phyloP scores from a whole-genome alignment of 2,888 invertebrate genomes.

The Athripsodes cinereus region DNA sequence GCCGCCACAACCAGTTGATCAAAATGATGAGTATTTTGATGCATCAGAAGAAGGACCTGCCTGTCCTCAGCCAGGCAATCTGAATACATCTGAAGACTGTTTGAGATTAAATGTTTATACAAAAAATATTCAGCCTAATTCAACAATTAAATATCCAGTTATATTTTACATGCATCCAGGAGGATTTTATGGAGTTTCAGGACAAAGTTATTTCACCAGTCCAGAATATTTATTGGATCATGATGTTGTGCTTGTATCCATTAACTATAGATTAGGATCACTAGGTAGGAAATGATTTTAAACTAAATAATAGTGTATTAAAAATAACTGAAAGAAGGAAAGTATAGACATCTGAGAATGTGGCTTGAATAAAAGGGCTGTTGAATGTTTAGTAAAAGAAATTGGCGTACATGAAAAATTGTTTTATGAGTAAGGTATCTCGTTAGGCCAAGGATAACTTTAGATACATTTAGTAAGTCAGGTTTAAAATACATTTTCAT shows the following conservation, averaged over 20 bases:
- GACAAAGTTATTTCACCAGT: constrained; percentile 9
- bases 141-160: constrained; percentile 9
- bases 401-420: too few species aligned
- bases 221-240: constrained; percentile 15
- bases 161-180: constrained; percentile 15
- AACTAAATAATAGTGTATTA: too few species aligned
- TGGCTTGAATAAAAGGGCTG: too few species aligned
- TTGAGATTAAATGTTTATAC: constrained; percentile 15
- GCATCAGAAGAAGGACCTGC: constrained; percentile 14
- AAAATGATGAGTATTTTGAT: constrained; percentile 6
- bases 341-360: too few species aligned
- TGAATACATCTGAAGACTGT: constrained; percentile 11
- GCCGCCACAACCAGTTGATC: constrained; percentile 8
- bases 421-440: too few species aligned
- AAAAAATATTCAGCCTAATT: constrained; percentile 1
- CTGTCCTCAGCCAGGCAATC: constrained; percentile 7
- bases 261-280: constrained; percentile 16
- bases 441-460: too few species aligned
- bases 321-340: too few species aligned
- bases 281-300: constrained; percentile 10
- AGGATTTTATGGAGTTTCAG: constrained; percentile 14
- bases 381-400: too few species aligned
- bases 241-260: constrained; percentile 14
- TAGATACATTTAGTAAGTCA: too few species aligned
- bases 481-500: too few species aligned